Conservation (phyloP, 2,888 invertebrate genomes). For the Cremastinae sp. region DNA sequence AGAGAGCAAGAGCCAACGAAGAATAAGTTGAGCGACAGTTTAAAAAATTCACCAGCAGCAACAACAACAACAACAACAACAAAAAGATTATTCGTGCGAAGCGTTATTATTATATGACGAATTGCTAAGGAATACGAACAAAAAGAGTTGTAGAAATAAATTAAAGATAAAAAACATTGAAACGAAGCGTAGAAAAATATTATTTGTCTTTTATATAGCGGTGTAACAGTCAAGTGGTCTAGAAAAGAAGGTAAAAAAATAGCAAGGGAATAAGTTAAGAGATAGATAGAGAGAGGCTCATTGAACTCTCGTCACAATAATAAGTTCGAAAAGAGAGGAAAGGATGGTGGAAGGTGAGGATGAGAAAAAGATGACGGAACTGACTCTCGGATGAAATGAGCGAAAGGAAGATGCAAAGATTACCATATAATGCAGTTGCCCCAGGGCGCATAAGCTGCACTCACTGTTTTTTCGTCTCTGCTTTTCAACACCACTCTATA, state of each 20-base stretch:
- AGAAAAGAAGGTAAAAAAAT: slow-evolving; percentile 45
- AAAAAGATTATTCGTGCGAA: too few species aligned
- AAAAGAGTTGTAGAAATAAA: too few species aligned
- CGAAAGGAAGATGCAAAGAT: slow-evolving; percentile 75
- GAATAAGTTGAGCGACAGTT: too few species aligned
- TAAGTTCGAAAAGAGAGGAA: slow-evolving; percentile 35
- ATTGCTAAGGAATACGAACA: too few species aligned
- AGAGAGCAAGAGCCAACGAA: slow-evolving; percentile 59
- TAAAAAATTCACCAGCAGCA: too few species aligned
- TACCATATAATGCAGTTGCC: slow-evolving; percentile 81
- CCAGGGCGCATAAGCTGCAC: slow-evolving; percentile 78
- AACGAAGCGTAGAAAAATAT: slow-evolving; percentile 49
- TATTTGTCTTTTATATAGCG: too few species aligned
- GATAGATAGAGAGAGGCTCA: slow-evolving; percentile 20
- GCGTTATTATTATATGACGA: too few species aligned
- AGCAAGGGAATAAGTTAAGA: slow-evolving; percentile 24
- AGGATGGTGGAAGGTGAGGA: slow-evolving; percentile 19
- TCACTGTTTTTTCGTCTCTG: slow-evolving; percentile 78
- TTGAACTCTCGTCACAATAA: slow-evolving; percentile 51
- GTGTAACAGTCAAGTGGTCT: slow-evolving; percentile 53
- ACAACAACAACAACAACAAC: too few species aligned
- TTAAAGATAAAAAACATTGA: too few species aligned
- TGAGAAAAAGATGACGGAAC: slow-evolving; percentile 55
- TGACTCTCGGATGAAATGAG: slow-evolving; percentile 53
- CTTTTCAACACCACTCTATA: slow-evolving; percentile 77